Evolutionary conservation across 2,797 vertebrate genomes (phyloP).

Genomic region (Vultur gryphus): DNA sequence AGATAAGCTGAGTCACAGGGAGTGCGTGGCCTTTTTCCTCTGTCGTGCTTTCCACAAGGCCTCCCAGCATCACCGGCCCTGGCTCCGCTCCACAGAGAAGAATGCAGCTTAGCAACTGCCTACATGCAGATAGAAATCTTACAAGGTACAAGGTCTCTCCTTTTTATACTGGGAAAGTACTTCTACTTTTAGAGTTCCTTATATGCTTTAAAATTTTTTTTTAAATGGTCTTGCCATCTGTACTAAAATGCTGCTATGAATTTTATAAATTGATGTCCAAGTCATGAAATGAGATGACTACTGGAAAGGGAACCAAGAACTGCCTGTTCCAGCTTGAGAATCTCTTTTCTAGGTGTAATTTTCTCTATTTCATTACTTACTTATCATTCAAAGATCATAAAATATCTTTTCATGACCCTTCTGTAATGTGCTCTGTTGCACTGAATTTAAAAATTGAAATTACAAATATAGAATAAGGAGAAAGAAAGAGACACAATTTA

Average conservation of each 20-base stretch:
- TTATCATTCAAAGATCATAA: slow-evolving; percentile 19
- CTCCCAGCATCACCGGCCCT: background rate
- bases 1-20: slow-evolving; percentile 37
- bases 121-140: background rate
- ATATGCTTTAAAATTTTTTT: background rate
- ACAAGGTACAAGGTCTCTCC: background rate
- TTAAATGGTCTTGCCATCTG: background rate
- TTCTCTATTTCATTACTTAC: slow-evolving; percentile 47
- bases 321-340: background rate
- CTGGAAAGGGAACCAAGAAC: background rate
- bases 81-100: background rate
- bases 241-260: background rate
- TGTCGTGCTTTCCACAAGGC: background rate
- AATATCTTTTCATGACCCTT: slow-evolving; percentile 21
- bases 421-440: background rate
- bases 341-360: slow-evolving; percentile 28
- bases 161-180: background rate
- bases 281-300: slow-evolving; percentile 12
- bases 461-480: background rate
- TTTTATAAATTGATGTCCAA: slow-evolving; percentile 27
- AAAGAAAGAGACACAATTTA: slow-evolving; percentile 10
- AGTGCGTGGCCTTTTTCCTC: background rate
- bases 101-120: background rate
- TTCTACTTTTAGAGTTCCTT: background rate
- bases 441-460: slow-evolving; percentile 48